Evolutionary conservation across 2,888 invertebrate species (phyloP).

Genomic region (Chalcosyrphus nemorum): DNA sequence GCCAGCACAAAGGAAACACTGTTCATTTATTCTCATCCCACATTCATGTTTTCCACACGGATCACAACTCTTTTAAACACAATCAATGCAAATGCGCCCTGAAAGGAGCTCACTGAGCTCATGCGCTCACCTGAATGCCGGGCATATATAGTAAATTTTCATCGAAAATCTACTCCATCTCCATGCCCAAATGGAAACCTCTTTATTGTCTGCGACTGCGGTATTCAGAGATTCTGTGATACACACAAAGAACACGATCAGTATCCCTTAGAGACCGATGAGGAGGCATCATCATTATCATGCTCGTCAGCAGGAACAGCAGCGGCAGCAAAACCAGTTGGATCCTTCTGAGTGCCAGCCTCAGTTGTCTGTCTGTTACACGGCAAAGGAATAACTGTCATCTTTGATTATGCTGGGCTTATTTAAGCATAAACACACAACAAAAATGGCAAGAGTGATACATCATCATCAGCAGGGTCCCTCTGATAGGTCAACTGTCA

Average conservation of each 20-base stretch:
- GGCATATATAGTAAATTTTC: slow-evolving; percentile 64
- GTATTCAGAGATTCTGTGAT: slow-evolving; percentile 10
- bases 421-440: slow-evolving; percentile 73
- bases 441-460: slow-evolving; percentile 74
- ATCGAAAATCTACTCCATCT: slow-evolving; percentile 54
- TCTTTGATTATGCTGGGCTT: slow-evolving; percentile 73
- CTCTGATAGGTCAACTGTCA: slow-evolving; percentile 75
- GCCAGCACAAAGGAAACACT: slow-evolving; percentile 67
- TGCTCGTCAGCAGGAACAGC: slow-evolving; percentile 69
- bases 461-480: slow-evolving; percentile 75
- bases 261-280: slow-evolving; percentile 59
- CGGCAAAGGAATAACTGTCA: slow-evolving; percentile 71
- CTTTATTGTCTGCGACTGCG: slow-evolving; percentile 68
- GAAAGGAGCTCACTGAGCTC: slow-evolving; percentile 57
- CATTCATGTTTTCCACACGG: slow-evolving; percentile 72
- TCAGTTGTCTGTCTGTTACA: slow-evolving; percentile 67
- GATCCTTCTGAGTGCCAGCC: slow-evolving; percentile 22
- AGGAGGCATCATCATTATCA: slow-evolving; percentile 67
- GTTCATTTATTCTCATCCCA: slow-evolving; percentile 67
- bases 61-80: slow-evolving; percentile 73
- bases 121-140: slow-evolving; percentile 52
- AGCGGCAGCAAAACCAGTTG: slow-evolving; percentile 68
- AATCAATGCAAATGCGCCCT: slow-evolving; percentile 61
- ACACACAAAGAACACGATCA: slow-evolving; percentile 42
- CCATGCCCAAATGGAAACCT: slow-evolving; percentile 56